A percentile compares a stretch with the other conserved stretches of the same genome.
Evolutionary conservation across 2,888 invertebrate genomes (phyloP).

Genomic region (Margaritifera margaritifera): DNA sequence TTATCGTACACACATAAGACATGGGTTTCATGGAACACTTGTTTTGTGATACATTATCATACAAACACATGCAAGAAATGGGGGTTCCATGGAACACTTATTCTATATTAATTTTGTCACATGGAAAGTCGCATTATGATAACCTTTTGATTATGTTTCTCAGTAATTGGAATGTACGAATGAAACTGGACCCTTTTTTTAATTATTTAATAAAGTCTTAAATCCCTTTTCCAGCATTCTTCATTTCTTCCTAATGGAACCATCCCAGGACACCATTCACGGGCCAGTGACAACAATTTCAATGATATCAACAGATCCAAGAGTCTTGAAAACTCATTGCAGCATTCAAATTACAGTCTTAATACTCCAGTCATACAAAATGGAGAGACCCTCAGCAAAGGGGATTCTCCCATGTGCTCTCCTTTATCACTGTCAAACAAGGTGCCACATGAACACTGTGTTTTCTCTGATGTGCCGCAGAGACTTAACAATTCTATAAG

Average conservation of each 20-base stretch:
- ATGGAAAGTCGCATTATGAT: too few species aligned
- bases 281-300: conserved; percentile 58
- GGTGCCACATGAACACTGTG: conserved; percentile 42
- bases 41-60: too few species aligned
- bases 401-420: conserved; percentile 39
- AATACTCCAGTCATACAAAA: conserved; percentile 25
- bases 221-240: conserved; percentile 27
- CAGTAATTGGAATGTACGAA: background rate
- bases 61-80: too few species aligned
- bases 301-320: conserved; percentile 56
- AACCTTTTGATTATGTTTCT: background rate
- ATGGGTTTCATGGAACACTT: too few species aligned
- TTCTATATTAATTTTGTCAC: too few species aligned
- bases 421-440: conserved; percentile 37
- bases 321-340: conserved; percentile 42
- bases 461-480: conserved; percentile 45
- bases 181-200: background rate
- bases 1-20: too few species aligned
- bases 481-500: conserved; percentile 40
- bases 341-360: conserved; percentile 34
- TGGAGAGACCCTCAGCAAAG: conserved; percentile 39
- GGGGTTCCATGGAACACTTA: too few species aligned
- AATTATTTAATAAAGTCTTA: background rate
- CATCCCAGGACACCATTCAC: conserved; percentile 39
- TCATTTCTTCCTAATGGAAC: conserved; percentile 52